Conservation (phyloP, 2,113 vertebrate genomes). For the Phoenicopterus ruber region DNA sequence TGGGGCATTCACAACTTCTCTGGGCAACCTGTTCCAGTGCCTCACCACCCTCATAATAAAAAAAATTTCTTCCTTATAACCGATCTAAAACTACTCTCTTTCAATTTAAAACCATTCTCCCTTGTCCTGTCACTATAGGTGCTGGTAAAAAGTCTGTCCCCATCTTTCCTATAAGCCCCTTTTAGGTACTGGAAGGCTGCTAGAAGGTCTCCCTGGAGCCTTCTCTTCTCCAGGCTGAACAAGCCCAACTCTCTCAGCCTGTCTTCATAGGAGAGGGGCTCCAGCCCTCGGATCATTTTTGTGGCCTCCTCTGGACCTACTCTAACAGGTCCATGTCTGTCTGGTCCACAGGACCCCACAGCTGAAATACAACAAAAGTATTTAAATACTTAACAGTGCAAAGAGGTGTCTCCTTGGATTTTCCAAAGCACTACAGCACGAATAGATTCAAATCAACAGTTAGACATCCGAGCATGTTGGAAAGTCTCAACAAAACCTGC, state of each 20-base stretch:
- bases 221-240: background rate
- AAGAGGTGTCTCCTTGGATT: background rate
- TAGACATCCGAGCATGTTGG: rapidly evolving
- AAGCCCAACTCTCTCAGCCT: background rate
- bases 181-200: no score
- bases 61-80: background rate
- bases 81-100: background rate
- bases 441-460: background rate
- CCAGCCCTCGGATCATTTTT: background rate
- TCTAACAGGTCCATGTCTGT: background rate
- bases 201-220: rapidly evolving
- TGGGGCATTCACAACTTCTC: background rate
- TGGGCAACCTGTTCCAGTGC: background rate
- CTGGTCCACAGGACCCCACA: background rate
- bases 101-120: background rate
- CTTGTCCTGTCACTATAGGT: rapidly evolving
- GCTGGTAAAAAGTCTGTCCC: background rate
- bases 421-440: background rate
- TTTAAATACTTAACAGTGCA: background rate
- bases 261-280: rapidly evolving
- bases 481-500: background rate
- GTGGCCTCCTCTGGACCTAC: background rate
- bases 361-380: background rate
- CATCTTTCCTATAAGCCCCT: background rate
- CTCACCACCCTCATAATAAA: background rate